Conservation (phyloP, 2,113 vertebrate species). For the Mola mola region DNA sequence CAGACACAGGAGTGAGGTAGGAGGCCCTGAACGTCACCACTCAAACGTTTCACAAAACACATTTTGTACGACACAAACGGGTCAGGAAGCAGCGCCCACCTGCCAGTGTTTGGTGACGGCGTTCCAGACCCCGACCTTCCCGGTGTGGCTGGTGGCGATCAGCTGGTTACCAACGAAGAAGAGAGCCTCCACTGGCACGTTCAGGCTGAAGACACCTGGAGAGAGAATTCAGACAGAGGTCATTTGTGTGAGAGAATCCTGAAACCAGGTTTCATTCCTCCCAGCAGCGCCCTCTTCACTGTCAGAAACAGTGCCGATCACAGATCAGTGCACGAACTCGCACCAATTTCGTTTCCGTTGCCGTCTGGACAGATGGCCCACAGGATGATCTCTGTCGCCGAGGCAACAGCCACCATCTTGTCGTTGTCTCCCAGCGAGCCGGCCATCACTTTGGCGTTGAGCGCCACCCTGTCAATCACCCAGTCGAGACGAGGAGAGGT, state of each 20-base stretch:
- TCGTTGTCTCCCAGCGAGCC: conserved; percentile 89
- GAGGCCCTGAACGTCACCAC: neutral
- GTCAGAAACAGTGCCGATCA: neutral
- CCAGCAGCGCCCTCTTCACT: too few relatives aligned
- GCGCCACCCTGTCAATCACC: conserved; percentile 89
- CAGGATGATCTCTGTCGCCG: conserved; percentile 88
- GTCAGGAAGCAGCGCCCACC: conserved; percentile 71
- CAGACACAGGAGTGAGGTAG: neutral
- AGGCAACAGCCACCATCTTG: conserved; percentile 93
- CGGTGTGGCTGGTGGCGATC: conserved; percentile 91
- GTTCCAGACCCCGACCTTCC: conserved; percentile 94
- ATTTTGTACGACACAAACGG: neutral
- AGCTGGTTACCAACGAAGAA: conserved; percentile 96
- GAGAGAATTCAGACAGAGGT: neutral
- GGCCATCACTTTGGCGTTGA: conserved; percentile 89
- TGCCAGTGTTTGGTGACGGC: conserved; percentile 97
- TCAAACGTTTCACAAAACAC: neutral
- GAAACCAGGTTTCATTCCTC: too few relatives aligned
- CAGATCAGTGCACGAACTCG: neutral
- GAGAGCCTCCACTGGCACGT: conserved; percentile 89
- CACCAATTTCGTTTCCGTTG: conserved; percentile 90
- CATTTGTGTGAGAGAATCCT: too few relatives aligned
- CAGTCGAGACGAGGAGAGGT: conserved; percentile 90
- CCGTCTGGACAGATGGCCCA: conserved; percentile 89
- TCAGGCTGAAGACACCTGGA: conserved; percentile 89